Conservation (phyloP, 2,113 vertebrate genomes). For the Halichoerus grypus region DNA sequence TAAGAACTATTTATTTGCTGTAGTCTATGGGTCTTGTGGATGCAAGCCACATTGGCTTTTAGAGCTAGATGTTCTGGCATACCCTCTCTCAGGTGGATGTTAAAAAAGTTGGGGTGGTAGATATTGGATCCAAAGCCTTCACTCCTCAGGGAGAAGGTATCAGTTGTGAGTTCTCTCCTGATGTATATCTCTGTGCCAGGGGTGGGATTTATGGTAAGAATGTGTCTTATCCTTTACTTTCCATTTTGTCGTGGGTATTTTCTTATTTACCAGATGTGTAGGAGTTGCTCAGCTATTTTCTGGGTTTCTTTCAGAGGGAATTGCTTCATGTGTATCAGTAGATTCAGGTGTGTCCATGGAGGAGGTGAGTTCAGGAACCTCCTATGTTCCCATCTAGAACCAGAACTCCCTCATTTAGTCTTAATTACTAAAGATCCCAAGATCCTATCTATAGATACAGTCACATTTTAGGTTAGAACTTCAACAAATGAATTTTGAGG, state of each 20-base stretch:
- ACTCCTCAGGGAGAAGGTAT: background rate
- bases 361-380: background rate
- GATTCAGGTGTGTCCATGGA: background rate
- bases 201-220: background rate
- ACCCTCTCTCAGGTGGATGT: background rate
- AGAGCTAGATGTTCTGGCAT: background rate
- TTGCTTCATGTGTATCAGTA: background rate
- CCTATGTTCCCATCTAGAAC: background rate
- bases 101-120: background rate
- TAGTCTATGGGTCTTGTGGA: background rate
- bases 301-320: background rate
- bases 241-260: background rate
- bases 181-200: background rate
- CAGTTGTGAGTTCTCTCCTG: background rate
- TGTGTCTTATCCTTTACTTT: background rate
- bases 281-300: background rate
- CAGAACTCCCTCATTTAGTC: background rate
- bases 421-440: background rate
- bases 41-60: background rate
- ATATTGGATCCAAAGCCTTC: background rate
- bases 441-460: background rate
- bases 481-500: background rate
- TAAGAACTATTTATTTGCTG: background rate
- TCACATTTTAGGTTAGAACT: background rate
- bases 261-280: background rate